Conservation (phyloP, 2,113 vertebrate species). For the Corythornis madagascariensis region DNA sequence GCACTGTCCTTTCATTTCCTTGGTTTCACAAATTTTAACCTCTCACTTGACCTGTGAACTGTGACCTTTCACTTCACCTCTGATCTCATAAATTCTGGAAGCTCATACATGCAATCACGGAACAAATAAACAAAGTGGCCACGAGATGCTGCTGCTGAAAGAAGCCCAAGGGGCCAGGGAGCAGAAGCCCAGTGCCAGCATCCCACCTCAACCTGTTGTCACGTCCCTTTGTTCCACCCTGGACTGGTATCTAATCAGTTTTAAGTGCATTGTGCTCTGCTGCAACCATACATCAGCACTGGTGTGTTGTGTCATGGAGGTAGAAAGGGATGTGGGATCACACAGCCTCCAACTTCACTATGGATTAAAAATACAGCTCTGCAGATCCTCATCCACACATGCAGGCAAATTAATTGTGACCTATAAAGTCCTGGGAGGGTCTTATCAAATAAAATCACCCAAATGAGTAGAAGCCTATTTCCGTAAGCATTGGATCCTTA, state of each 20-base stretch:
- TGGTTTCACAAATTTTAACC: constrained; percentile 79
- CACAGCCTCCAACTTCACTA: neutral
- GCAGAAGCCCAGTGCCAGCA: constrained; percentile 8
- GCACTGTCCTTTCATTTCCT: constrained; percentile 81
- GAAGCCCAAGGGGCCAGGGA: constrained; percentile 57
- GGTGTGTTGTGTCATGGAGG: neutral
- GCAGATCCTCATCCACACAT: neutral
- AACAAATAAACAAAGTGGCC: constrained; percentile 80
- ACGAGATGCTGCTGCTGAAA: constrained; percentile 39
- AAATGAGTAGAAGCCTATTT: neutral
- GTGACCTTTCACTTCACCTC: constrained; percentile 78
- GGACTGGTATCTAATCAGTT: neutral
- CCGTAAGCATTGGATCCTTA: neutral
- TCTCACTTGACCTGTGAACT: constrained; percentile 80
- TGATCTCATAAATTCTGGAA: constrained; percentile 81
- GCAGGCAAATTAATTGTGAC: accelerated
- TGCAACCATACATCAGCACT: neutral
- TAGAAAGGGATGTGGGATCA: neutral
- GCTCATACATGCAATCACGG: constrained; percentile 72
- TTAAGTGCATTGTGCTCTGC: neutral
- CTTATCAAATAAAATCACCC: neutral
- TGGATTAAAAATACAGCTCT: neutral
- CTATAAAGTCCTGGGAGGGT: neutral
- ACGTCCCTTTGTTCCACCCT: neutral
- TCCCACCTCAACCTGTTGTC: neutral